Evolutionary conservation across 2,888 invertebrate species (phyloP).

Genomic region (Conops quadrifasciatus): DNA sequence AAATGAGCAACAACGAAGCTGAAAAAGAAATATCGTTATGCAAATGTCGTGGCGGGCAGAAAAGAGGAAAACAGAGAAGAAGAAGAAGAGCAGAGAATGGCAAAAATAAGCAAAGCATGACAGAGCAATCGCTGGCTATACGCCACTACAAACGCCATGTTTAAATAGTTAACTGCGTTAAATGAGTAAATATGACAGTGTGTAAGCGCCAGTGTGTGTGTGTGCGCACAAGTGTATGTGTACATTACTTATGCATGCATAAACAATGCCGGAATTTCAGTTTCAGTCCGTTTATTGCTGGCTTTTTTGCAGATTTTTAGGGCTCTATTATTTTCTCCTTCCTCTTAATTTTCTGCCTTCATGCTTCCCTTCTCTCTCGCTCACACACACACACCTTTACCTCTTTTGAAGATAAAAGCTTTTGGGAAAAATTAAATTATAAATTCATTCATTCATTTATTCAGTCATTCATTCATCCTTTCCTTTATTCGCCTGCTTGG

Average conservation of each 20-base stretch:
- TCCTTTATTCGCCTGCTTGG: too few species aligned
- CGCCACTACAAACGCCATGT: background rate
- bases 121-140: background rate
- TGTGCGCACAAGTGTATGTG: background rate
- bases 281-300: background rate
- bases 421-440: constrained; percentile 35
- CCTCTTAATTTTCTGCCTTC: background rate
- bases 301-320: background rate
- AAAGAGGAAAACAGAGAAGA: background rate
- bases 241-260: background rate
- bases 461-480: background rate
- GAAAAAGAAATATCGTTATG: background rate
- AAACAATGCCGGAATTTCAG: background rate
- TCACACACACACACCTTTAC: background rate
- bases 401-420: constrained; percentile 17
- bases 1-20: background rate
- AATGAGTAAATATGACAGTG: background rate
- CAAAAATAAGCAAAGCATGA: background rate
- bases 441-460: constrained; percentile 25
- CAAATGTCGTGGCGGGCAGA: background rate
- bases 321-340: background rate
- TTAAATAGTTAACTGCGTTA: background rate
- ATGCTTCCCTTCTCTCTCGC: background rate
- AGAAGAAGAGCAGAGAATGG: background rate
- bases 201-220: background rate